Evolutionary conservation across 2,888 invertebrate genomes (phyloP), one percentile per base, ranked within the genome.

Genomic region (Heliconius sara): DNA sequence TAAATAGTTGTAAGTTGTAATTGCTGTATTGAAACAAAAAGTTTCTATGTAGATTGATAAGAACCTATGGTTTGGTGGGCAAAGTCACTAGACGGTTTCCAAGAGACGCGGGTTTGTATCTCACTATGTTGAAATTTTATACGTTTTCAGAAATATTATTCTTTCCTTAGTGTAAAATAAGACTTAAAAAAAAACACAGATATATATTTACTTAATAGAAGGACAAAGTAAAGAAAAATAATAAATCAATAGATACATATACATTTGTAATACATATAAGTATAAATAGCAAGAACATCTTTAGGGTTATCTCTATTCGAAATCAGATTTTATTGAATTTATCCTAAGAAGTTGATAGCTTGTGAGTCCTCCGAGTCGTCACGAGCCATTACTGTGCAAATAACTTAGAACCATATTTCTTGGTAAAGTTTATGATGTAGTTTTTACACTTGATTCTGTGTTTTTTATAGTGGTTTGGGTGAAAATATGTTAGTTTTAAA

Each of bases 241-340:
- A 63, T 10, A 25, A n/a, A 10, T 0, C 9, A 12, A 63, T 25
- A 25, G 27, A 25, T 2, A 63, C 25, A 12, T 16, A 13, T 25
- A 25, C 19, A 22, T 52, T 52, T 22, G 0, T 27, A 27, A 16
- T 12, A 63, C 5, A 27, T 9, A 66, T 47, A 47, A 52, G 2
- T 65, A 66, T 66, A 30, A 30, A 22, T n/a, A 13, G 10, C 22
- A 68, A n/a, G 22, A n/a, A 43, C 7, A 68, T 43, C n/a, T 68
- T 43, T 43, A 43, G 39, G 68, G 25, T 39, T 39, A 68, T n/a
- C 16, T 68, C n/a, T 4, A 13, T 43, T 68, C 7, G 43, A 68
- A 68, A 68, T 68, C 39, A 68, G n/a, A n/a, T 43, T 43, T 43
- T 68, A 68, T 68, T 68, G 68, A 68, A 68, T 68, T 68, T 39